Evolutionary conservation across 2,797 vertebrate species (phyloP), one percentile per base, ranked within the genome.

Genomic region (Streptopelia turtur): DNA sequence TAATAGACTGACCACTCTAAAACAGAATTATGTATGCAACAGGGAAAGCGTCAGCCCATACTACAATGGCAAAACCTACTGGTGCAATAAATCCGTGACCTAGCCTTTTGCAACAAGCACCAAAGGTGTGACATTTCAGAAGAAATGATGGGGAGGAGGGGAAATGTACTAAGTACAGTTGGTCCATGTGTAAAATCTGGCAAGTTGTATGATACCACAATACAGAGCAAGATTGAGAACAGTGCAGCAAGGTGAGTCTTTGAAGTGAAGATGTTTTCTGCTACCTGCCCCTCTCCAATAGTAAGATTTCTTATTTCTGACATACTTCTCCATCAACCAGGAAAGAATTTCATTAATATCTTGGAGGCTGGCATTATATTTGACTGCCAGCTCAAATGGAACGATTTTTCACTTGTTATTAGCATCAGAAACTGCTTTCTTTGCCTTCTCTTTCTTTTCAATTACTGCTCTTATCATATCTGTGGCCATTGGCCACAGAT

Each of bases 261-360:
- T 70, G 37, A 64, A 81, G 6, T 0, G 0, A 66, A 64, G 28
- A 33, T 17, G 5, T 9, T 57, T 82, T 65, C 33, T 68, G 24
- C 17, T 33, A 16, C n/a, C 41, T 43, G 8, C 6, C 9, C 14
- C 8, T 9, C 4, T 5, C 8, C 10, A 20, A 1, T 10, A 13
- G 9, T 56, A 41, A 83, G 30, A 56, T 66, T 79, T 87, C 41
- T 13, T 22, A 16, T n/a, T 8, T 65, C n/a, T 20, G 61, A 17
- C 16, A 27, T 37, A 47, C 1, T 1, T 61, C 14, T 56, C 47
- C 23, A 60, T 70, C 35, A 74, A n/a, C 4, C 11, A 66, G 33
- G 52, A 64, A 12, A 52, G 4, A 55, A 33, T 84, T 39, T 55
- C 13, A 75, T 68, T 66, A 47, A 76, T 56, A 57, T 45, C 52